Percentiles rank a stretch among this genome's conserved stretches.
Evolutionary conservation across 2,113 vertebrate species (phyloP).

Genomic region (Platichthys flesus): DNA sequence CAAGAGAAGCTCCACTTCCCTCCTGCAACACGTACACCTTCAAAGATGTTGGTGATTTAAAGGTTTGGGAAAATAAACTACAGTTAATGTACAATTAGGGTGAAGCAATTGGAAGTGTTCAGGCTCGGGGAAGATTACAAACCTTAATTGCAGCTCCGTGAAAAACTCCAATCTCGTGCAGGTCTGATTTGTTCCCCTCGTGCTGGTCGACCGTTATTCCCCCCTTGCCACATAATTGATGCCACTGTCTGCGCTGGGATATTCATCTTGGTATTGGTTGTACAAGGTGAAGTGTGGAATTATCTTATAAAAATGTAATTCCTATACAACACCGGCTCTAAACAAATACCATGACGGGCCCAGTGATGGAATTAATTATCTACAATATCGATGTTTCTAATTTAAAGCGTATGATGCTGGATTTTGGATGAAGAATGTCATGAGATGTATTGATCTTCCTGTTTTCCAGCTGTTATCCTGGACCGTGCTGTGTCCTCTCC

Average conservation of each 20-base stretch:
- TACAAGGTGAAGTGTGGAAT: not conserved
- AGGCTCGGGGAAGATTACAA: not conserved
- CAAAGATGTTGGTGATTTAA: too few species aligned
- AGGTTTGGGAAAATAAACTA: too few species aligned
- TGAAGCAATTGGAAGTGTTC: too few species aligned
- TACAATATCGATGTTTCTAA: not conserved
- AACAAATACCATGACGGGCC: too few species aligned
- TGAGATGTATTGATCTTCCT: conserved; percentile 15
- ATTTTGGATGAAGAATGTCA: conserved; percentile 7
- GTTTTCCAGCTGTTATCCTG: conserved; percentile 22
- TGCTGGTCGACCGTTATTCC: not conserved
- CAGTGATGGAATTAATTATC: not conserved
- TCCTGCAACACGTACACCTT: too few species aligned
- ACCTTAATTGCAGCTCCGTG: not conserved
- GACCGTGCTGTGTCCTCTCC: conserved; percentile 5
- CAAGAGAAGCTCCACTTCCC: too few species aligned
- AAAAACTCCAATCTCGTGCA: not conserved
- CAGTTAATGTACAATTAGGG: too few species aligned
- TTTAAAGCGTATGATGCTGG: not conserved
- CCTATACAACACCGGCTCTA: too few species aligned
- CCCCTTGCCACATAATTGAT: not conserved
- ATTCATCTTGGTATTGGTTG: not conserved
- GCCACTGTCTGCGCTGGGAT: not conserved
- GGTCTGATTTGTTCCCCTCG: not conserved
- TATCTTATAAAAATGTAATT: too few species aligned